Evolutionary conservation across 1,140 invertebrate genomes (phyloP).

Genomic region (Propsilocerus akamusi): DNA sequence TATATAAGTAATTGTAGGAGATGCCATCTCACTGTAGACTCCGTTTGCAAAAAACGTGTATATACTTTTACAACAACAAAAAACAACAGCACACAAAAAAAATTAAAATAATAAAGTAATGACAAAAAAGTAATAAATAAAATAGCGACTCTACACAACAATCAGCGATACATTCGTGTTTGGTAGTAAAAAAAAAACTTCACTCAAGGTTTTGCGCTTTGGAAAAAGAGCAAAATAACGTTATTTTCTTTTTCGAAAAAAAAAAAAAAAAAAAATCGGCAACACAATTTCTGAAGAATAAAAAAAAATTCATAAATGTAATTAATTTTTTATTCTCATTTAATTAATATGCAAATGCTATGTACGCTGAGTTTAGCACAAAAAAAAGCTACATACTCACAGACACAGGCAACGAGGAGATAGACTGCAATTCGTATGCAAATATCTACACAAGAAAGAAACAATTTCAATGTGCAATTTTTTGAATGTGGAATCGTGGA

Average conservation of each 20-base stretch:
- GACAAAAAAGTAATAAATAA: constrained; percentile 4
- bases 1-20: too few species aligned
- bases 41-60: too few species aligned
- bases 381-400: background rate
- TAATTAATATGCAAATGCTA: constrained; percentile 3
- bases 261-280: background rate
- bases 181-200: background rate
- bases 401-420: too few species aligned
- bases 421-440: background rate
- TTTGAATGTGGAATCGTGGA: too few species aligned
- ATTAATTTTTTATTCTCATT: background rate
- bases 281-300: background rate
- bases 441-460: too few species aligned
- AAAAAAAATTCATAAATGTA: constrained; percentile 2
- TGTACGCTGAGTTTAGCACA: background rate
- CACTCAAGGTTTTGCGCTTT: background rate
- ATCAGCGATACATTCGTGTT: constrained; percentile 2
- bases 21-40: too few species aligned
- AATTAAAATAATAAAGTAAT: constrained; percentile 4
- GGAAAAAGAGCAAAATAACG: background rate
- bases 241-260: background rate
- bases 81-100: background rate
- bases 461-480: too few species aligned
- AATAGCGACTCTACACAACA: constrained; percentile 3
- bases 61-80: background rate